Evolutionary conservation across 2,888 invertebrate species (phyloP).

Genomic region (Eupsilia transversa): DNA sequence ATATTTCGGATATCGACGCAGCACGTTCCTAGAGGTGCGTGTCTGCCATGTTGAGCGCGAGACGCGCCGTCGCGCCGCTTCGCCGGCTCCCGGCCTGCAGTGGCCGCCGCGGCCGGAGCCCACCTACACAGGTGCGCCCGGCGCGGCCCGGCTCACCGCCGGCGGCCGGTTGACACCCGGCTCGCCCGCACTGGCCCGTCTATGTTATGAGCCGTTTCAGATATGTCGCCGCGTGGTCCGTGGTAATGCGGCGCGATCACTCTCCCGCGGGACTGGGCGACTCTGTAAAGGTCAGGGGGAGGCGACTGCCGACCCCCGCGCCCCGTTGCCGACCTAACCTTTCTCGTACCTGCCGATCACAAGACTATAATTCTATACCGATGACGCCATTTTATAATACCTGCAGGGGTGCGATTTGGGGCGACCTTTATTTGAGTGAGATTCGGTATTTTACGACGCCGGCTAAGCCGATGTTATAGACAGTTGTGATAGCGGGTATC

Average conservation of each 20-base stretch:
- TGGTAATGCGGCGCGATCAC: conserved; percentile 79
- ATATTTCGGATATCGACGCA: conserved; percentile 45
- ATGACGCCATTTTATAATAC: conserved; percentile 81
- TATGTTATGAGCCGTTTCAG: conserved; percentile 74
- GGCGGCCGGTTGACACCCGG: conserved; percentile 16
- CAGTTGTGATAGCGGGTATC: conserved; percentile 37
- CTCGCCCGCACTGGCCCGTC: conserved; percentile 65
- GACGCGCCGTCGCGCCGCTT: conserved; percentile 74
- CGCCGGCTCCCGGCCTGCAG: conserved; percentile 74
- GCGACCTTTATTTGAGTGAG: conserved; percentile 76
- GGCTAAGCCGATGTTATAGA: conserved; percentile 52
- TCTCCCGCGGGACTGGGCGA: conserved; percentile 74
- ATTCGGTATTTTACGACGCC: conserved; percentile 75
- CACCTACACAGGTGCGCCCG: conserved; percentile 67
- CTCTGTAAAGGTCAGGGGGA: conserved; percentile 81
- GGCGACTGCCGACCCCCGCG: conserved; percentile 66
- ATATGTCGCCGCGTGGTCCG: conserved; percentile 76
- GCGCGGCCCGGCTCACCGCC: conserved; percentile 30
- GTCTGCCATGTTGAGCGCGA: conserved; percentile 62
- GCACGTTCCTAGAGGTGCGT: conserved; percentile 58
- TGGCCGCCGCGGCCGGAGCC: conserved; percentile 73
- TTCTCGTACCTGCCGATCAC: conserved; percentile 77
- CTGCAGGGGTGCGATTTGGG: conserved; percentile 75
- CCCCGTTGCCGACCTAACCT: conserved; percentile 75
- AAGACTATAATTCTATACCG: conserved; percentile 70